Evolutionary conservation across 2,888 invertebrate genomes (phyloP).

Genomic region (Aquatica leii): DNA sequence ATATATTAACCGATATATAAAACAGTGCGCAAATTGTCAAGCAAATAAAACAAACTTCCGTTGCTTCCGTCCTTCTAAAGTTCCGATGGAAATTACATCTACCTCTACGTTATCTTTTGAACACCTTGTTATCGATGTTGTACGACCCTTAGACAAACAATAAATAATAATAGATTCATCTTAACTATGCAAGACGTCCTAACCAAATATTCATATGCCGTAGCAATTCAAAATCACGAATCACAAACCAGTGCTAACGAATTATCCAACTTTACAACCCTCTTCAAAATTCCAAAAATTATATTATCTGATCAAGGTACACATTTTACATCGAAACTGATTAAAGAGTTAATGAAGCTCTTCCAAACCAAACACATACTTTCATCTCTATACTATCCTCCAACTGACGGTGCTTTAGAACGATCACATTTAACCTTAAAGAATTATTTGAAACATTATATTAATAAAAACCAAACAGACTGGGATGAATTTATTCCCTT

Average conservation of each 20-base stretch:
- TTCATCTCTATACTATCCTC: background rate
- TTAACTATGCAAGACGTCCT: conserved; percentile 50
- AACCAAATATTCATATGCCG: conserved; percentile 48
- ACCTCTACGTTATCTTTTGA: conserved; percentile 48
- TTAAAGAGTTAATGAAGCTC: conserved; percentile 43
- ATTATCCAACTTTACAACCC: conserved; percentile 49
- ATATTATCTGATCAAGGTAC: conserved; percentile 56
- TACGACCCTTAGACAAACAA: conserved; percentile 40
- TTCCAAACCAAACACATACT: conserved; percentile 28
- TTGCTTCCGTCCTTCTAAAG: conserved; percentile 35
- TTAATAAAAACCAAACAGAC: conserved; percentile 39
- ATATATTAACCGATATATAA: background rate
- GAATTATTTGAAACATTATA: conserved; percentile 48
- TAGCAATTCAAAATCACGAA: conserved; percentile 42
- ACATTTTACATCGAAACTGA: conserved; percentile 50
- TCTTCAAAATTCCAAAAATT: conserved; percentile 53
- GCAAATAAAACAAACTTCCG: conserved; percentile 42
- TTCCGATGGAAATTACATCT: conserved; percentile 51
- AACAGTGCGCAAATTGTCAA: background rate
- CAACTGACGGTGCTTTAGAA: no score
- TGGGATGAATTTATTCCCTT: conserved; percentile 34
- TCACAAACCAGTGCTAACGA: conserved; percentile 48
- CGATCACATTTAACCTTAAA: no score
- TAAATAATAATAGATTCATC: conserved; percentile 44
- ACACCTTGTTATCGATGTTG: conserved; percentile 41